Evolutionary conservation across 2,113 vertebrate species (phyloP), one percentile per base, ranked within the genome.

Genomic region (Hippocampus abdominalis): DNA sequence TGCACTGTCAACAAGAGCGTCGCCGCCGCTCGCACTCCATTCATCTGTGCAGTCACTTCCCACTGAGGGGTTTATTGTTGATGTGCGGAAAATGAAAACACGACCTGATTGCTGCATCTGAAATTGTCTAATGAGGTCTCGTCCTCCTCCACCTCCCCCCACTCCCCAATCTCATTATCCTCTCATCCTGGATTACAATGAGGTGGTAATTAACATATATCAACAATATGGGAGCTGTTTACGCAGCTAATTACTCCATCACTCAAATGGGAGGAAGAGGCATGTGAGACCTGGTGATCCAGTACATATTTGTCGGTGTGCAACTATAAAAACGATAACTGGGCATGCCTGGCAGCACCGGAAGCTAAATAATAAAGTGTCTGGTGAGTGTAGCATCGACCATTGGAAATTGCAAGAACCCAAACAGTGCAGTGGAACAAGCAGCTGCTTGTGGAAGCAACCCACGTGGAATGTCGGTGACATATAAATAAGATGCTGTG

Each of bases 381-480:
- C 25, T 57, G 54, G 23, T 57, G 54, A 57, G 54, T 27, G 54
- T 49, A 13, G 23, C 11, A 10, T 56, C 44, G 49, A 49, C 39
- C 36, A 10, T 64, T 60, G 62, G 27, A 68, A 72, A 74, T 61
- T 21, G 62, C 36, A 60, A 70, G 70, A 57, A 15, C 27, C 67
- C 61, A 23, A 29, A 13, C 11, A 11, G 25, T 62, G 39, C 42
- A 61, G 25, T 16, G 73, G 48, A 63, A 18, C 68, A 74, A 70
- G 69, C 39, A 53, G 49, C 21, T 53, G 49, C 8, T 48, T 48
- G 46, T 48, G 29, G 77, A 80, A 12, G 85, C 75, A 81, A 79
- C 72, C 68, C 53, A 86, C 86, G 69, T 63, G 86, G 80, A 82
- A 87, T 79, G 79, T 59, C 62, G 6, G 57, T 13, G 20, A 42